phyloP scores from a whole-genome alignment of 2,888 invertebrate species.

The Chrysodeixis includens region DNA sequence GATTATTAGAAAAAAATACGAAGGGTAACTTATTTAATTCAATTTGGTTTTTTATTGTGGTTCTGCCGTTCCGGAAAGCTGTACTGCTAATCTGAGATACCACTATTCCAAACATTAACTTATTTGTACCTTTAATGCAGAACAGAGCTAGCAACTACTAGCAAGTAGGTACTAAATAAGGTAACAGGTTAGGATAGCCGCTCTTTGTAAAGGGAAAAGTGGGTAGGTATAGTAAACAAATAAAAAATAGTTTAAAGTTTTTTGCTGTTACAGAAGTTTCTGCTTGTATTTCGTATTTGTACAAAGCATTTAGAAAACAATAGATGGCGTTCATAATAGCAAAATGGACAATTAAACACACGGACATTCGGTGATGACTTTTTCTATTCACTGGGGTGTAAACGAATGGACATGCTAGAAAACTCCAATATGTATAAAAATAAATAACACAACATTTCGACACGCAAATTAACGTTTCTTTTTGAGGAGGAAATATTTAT shows the following conservation, averaged over 20 bases:
- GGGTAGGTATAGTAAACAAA: neutral
- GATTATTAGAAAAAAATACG: too few species aligned
- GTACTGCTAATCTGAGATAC: too few species aligned
- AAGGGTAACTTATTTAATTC: too few species aligned
- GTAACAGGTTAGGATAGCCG: neutral
- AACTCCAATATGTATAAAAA: slow-evolving; percentile 6
- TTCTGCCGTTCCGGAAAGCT: too few species aligned
- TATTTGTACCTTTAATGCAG: too few species aligned
- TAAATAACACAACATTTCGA: slow-evolving; percentile 6
- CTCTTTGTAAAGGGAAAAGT: neutral
- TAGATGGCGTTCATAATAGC: neutral
- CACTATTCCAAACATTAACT: too few species aligned
- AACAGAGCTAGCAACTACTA: too few species aligned
- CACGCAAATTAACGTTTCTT: slow-evolving; percentile 35
- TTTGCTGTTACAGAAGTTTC: neutral
- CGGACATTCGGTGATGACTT: neutral
- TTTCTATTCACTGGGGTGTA: neutral
- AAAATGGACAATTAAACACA: neutral
- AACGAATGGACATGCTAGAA: neutral
- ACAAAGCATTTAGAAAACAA: slow-evolving; percentile 4
- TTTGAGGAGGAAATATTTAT: slow-evolving; percentile 63
- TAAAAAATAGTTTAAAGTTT: neutral
- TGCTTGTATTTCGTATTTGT: neutral
- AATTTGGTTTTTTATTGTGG: too few species aligned
- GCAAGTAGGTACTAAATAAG: neutral